Evolutionary conservation across 2,888 invertebrate genomes (phyloP).

Genomic region (Lucinisca nassula): DNA sequence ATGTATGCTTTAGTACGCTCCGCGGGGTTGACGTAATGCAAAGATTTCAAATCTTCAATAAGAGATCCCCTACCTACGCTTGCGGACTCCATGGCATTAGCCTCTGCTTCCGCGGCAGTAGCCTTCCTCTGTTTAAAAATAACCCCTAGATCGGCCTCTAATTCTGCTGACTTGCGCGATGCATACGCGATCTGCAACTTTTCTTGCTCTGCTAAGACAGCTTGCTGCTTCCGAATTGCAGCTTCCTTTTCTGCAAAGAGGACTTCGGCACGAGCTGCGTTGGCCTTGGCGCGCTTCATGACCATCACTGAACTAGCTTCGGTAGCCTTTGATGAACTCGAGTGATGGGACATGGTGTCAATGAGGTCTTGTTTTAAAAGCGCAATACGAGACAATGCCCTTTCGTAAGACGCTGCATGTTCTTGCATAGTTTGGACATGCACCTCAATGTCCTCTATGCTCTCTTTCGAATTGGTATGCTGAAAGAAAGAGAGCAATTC

Average conservation of each 20-base stretch:
- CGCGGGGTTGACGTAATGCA: not conserved
- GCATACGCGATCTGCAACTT: not conserved
- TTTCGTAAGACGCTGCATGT: too few species aligned
- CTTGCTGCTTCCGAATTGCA: conserved; percentile 11
- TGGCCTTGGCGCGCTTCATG: conserved; percentile 6
- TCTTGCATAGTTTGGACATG: too few species aligned
- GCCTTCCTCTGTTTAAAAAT: conserved; percentile 21
- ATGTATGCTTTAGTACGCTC: not conserved
- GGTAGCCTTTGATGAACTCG: not conserved
- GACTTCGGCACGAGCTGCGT: conserved; percentile 16
- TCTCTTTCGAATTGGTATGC: not conserved
- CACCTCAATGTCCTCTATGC: not conserved
- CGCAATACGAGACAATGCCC: not conserved
- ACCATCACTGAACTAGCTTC: not conserved
- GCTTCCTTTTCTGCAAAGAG: conserved; percentile 18
- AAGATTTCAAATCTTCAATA: not conserved
- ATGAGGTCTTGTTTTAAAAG: not conserved
- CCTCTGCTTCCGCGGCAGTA: conserved; percentile 19
- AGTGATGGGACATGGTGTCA: not conserved
- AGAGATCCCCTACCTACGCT: not conserved
- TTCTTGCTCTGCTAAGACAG: conserved; percentile 10
- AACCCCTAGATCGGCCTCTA: conserved; percentile 29
- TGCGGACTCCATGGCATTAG: not conserved
- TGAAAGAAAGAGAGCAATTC: not conserved
- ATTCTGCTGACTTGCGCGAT: not conserved